Conservation (phyloP, 2,888 invertebrate species). For the Sphaeridia pumilis region DNA sequence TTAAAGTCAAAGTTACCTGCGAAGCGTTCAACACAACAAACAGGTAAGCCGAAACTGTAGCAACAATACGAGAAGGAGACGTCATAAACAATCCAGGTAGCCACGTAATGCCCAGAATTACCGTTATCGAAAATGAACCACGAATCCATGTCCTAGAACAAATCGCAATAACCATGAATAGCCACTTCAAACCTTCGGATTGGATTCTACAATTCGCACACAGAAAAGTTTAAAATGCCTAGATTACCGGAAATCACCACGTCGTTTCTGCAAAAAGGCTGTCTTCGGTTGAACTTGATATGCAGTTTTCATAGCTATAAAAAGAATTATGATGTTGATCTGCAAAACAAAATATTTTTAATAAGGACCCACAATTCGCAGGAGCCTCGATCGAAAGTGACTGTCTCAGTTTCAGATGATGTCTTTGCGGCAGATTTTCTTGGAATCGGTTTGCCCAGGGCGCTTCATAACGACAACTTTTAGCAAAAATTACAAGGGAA, state of each 20-base stretch:
- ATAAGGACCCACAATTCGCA: background rate
- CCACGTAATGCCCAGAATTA: slow-evolving; percentile 17
- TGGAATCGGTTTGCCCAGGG: background rate
- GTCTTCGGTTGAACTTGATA: slow-evolving; percentile 18
- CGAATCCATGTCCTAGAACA: slow-evolving; percentile 8
- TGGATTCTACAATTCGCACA: background rate
- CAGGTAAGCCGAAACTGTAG: slow-evolving; percentile 2
- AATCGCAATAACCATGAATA: background rate
- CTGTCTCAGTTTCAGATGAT: no score
- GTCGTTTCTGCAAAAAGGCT: background rate
- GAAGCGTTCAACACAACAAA: slow-evolving; percentile 18
- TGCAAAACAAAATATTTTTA: slow-evolving; percentile 3
- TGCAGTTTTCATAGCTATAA: slow-evolving; percentile 30
- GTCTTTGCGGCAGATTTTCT: background rate
- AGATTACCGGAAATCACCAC: background rate
- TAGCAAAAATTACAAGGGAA: no score
- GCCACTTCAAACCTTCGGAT: background rate
- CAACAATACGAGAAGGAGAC: background rate
- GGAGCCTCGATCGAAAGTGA: no score
- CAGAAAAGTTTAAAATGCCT: background rate
- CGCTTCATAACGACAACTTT: no score
- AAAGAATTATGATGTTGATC: slow-evolving; percentile 24
- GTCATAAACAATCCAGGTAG: slow-evolving; percentile 14
- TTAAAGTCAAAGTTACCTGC: slow-evolving; percentile 13
- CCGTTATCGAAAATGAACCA: slow-evolving; percentile 11